Percentiles rank a stretch among this genome's conserved stretches.
Conservation (phyloP, 1,140 invertebrate species). For the Cataglyphis hispanica region DNA sequence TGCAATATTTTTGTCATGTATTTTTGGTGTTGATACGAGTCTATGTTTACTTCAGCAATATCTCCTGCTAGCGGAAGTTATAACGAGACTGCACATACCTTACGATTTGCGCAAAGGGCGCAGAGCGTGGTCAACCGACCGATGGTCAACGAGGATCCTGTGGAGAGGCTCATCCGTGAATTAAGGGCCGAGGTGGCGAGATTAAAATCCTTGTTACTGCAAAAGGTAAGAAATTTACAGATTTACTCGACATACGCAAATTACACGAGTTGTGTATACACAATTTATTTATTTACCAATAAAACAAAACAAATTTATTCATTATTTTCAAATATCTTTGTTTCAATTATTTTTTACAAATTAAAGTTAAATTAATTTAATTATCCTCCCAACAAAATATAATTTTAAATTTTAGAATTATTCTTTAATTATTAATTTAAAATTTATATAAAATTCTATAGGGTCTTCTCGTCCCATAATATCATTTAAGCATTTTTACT, state of each 20-base stretch:
- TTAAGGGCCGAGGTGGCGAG: slow-evolving; percentile 88
- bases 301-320: no score
- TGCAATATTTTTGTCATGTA: background rate
- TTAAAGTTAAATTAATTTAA: no score
- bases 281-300: no score
- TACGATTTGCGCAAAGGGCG: slow-evolving; percentile 90
- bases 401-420: no score
- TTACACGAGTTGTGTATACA: no score
- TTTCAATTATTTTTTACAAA: no score
- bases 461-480: no score
- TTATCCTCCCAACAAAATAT: no score
- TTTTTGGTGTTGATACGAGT: slow-evolving; percentile 5
- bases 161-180: slow-evolving; percentile 87
- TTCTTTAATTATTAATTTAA: no score
- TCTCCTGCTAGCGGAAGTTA: slow-evolving; percentile 90
- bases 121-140: slow-evolving; percentile 91
- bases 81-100: slow-evolving; percentile 90
- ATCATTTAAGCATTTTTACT: no score
- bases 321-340: no score
- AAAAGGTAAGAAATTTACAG: slow-evolving; percentile 78
- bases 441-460: no score
- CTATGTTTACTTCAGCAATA: slow-evolving; percentile 87
- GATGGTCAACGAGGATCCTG: slow-evolving; percentile 89
- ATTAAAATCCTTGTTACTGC: slow-evolving; percentile 82
- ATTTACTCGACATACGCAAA: background rate